Conservation (phyloP, 2,797 vertebrate genomes). For the Knipowitschia caucasica region DNA sequence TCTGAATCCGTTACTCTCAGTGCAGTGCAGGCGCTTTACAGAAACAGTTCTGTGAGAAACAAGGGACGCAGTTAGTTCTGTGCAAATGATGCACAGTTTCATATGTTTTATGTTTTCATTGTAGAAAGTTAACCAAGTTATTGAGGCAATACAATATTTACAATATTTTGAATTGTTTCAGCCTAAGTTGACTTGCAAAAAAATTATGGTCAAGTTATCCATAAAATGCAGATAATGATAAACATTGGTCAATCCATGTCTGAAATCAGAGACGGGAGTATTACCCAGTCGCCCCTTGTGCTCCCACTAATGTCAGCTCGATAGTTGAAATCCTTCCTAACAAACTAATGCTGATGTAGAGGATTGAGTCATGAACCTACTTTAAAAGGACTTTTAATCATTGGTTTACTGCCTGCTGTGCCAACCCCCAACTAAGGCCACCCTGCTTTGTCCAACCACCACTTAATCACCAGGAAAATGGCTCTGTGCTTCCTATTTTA, state of each 20-base stretch:
- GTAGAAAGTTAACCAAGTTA: no score
- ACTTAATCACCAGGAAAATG: neutral
- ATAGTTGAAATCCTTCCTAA: neutral
- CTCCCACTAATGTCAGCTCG: neutral
- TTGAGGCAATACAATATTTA: no score
- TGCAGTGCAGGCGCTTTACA: no score
- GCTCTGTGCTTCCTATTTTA: neutral
- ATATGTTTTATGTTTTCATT: no score
- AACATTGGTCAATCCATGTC: neutral
- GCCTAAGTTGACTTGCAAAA: no score
- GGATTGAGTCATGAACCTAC: neutral
- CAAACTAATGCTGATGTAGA: slow-evolving; percentile 3
- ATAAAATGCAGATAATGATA: no score
- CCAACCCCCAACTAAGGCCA: slow-evolving; percentile 2
- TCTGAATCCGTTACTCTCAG: no score
- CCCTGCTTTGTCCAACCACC: neutral
- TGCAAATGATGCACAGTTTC: no score
- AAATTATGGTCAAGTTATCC: no score
- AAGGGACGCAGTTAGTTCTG: no score
- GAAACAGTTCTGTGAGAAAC: no score
- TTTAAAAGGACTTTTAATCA: neutral
- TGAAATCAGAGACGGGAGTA: neutral
- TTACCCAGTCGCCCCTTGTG: neutral
- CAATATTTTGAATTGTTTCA: no score
- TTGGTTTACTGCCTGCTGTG: slow-evolving; percentile 6